Conservation (phyloP, 2,888 invertebrate genomes). For the Drosophila infuscata region DNA sequence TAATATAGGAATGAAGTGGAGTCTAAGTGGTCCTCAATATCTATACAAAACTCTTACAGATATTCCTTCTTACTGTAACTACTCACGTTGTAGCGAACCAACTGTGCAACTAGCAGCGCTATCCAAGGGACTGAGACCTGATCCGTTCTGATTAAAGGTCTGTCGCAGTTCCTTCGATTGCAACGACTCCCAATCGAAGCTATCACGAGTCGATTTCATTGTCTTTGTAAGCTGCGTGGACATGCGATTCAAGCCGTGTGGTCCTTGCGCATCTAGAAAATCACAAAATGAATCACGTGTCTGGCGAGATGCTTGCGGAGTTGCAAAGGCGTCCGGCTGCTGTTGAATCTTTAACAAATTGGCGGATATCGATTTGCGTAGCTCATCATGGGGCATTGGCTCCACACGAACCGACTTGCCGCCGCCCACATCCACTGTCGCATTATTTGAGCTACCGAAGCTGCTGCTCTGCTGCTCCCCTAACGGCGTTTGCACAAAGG, state of each 20-base stretch:
- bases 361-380: constrained; percentile 64
- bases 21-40: not conserved
- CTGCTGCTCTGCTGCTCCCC: constrained; percentile 65
- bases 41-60: not conserved
- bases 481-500: constrained; percentile 77
- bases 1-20: not conserved
- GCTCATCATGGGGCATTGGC: constrained; percentile 48
- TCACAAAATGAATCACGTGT: constrained; percentile 83
- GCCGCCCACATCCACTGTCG: constrained; percentile 29
- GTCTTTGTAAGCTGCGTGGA: constrained; percentile 68
- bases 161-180: constrained; percentile 63
- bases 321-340: constrained; percentile 22
- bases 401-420: constrained; percentile 34
- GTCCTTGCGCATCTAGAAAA: constrained; percentile 79
- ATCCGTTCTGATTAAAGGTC: constrained; percentile 39
- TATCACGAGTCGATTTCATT: too few relatives aligned
- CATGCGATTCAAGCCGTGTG: constrained; percentile 67
- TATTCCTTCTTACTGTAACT: not conserved
- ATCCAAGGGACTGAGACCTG: constrained; percentile 39
- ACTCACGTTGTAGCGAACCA: constrained; percentile 67
- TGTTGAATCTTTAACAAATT: constrained; percentile 44
- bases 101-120: constrained; percentile 45
- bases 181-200: constrained; percentile 83
- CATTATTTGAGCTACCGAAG: constrained; percentile 62
- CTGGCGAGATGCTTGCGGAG: constrained; percentile 37